These are phyloP conservation scores for Rhagonycha lutea DNA, from an alignment of 2,888 invertebrate genomes.

Conservation along the genomic window DNA sequence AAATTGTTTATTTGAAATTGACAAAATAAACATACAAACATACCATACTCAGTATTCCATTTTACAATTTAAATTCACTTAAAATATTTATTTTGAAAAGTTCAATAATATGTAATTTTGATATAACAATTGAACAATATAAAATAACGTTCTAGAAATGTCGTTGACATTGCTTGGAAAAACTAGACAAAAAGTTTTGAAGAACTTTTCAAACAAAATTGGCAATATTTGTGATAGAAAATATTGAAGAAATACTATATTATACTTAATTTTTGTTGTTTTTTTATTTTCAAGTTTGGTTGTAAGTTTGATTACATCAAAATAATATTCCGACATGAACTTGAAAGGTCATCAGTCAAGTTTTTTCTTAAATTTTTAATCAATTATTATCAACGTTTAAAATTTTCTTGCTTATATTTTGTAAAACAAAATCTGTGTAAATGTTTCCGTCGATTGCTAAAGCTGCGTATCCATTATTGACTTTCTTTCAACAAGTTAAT, in stretches of 20 bases:
- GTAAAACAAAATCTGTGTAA: not conserved
- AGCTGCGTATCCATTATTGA: not conserved
- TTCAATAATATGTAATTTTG: not conserved
- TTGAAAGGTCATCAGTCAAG: not conserved
- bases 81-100: not conserved
- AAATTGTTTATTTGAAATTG: no score
- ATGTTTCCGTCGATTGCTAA: not conserved
- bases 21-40: no score
- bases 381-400: not conserved
- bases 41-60: not conserved
- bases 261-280: not conserved
- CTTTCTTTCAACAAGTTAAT: slow-evolving; percentile 1
- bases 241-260: not conserved
- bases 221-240: not conserved
- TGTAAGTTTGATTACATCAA: not conserved
- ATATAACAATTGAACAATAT: not conserved
- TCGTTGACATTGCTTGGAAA: not conserved
- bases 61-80: not conserved
- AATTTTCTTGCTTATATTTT: not conserved
- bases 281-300: not conserved
- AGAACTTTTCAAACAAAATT: not conserved
- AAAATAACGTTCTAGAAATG: not conserved
- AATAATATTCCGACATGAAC: not conserved
- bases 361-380: not conserved
- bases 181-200: not conserved